Base-by-base conservation (phyloP, 2,888 invertebrate species). In the Perizoma affinitatum region DNA sequence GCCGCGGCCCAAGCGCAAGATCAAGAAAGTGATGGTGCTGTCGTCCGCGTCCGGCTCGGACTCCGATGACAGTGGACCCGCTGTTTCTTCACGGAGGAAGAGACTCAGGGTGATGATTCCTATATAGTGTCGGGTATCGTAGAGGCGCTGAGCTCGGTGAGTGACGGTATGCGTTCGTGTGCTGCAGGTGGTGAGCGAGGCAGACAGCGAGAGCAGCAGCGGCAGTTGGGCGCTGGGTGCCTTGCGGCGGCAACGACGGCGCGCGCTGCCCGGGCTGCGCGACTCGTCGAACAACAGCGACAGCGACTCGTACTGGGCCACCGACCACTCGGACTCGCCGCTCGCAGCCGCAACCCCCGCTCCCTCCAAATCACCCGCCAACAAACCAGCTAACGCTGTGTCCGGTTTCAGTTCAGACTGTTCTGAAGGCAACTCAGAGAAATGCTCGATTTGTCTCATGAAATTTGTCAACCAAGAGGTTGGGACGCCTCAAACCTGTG, bases 391-490 rank as follows among this genome's bases (percentile, higher is more conserved):
- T 5, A 78, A 76, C 46, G 69, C 79, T 0, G 68, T 68, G 40
- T 82, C 84, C 1, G 91, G 89, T 33, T 89, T 87, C 62, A 92
- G 93, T 33, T 94, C 94, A 0, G 94, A 94, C 69, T 93, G 93
- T 72, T 95, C 94, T 49, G 95, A 96, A 74, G 96, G 95, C 46
- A 93, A 96, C 68, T 93, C 95, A 0, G 97, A 97, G 74, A 96
- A 96, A 80, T 98, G 98, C 87, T 97, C 98, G 0, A 98, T 98
- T 79, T 98, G 98, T 86, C 88, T 98, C 48, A 86, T 96, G 68
- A 93, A 95, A 51, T 96, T 98, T 76, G 87, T 84, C 0, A 93
- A 93, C 40, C 97, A 98, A 85, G 95, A 97, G 86, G 93, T 98
- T 55, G 98, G 97, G 5, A 96, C 95, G 35, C 98, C 98, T 0